Conservation (phyloP, 1,140 invertebrate species). For the Caenorhabditis latens region DNA sequence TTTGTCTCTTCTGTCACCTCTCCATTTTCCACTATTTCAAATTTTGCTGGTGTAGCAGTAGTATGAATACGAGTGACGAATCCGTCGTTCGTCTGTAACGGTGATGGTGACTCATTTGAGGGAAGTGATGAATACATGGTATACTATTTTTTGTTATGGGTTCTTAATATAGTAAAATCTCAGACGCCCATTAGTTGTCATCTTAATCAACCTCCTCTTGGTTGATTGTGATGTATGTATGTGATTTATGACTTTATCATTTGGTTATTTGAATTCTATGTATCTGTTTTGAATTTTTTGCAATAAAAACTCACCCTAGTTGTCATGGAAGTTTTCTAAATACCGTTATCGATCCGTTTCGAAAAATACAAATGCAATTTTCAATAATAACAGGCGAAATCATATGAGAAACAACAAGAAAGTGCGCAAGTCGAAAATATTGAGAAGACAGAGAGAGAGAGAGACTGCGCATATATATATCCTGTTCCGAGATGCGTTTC, state of each 20-base stretch:
- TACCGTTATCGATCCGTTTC: not conserved
- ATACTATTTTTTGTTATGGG: too few species aligned
- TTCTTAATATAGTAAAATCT: too few species aligned
- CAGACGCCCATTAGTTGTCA: too few species aligned
- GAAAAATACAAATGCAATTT: not conserved
- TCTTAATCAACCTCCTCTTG: too few species aligned
- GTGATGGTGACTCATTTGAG: not conserved
- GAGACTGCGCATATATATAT: too few species aligned
- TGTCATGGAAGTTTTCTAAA: slow-evolving; percentile 12
- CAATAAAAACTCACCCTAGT: not conserved
- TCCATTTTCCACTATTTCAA: slow-evolving; percentile 24
- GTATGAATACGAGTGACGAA: slow-evolving; percentile 44
- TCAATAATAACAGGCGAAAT: not conserved
- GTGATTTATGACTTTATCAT: not conserved
- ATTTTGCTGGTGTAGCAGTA: slow-evolving; percentile 22
- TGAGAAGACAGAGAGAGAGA: too few species aligned
- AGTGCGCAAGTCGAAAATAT: not conserved
- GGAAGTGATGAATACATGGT: not conserved
- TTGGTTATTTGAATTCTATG: not conserved
- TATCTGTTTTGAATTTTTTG: too few species aligned
- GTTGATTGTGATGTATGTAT: not conserved
- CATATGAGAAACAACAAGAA: not conserved
- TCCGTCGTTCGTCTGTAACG: not conserved
- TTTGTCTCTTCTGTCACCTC: too few species aligned
- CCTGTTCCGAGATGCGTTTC: slow-evolving; percentile 12